These are phyloP conservation scores for Bufotes viridis DNA, from an alignment of 2,797 vertebrate species.

Conservation along the genomic window DNA sequence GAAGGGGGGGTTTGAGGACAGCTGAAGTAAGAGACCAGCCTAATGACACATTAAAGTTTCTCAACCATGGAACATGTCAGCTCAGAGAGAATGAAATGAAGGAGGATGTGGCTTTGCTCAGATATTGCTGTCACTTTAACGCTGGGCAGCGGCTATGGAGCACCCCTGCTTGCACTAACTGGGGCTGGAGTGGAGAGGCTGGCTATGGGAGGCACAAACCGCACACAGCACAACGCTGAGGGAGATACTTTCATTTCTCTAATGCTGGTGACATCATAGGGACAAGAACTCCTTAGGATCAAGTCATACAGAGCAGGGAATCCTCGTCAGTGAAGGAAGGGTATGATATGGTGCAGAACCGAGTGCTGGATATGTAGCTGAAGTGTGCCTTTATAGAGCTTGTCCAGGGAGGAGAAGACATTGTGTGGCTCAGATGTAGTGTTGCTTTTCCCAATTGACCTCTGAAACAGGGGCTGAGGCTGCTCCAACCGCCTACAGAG, in stretches of 20 bases:
- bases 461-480: conserved; percentile 54
- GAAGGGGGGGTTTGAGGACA: too few relatives aligned
- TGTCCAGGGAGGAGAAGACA: not conserved
- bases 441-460: conserved; percentile 41
- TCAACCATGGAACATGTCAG: not conserved
- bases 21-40: too few relatives aligned
- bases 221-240: conserved; percentile 4
- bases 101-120: not conserved
- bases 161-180: not conserved
- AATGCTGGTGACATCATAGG: conserved; percentile 26
- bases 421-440: conserved; percentile 26
- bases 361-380: conserved; percentile 8
- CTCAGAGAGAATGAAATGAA: not conserved
- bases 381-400: not conserved
- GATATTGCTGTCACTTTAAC: not conserved
- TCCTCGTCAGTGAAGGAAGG: conserved; percentile 35
- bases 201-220: not conserved
- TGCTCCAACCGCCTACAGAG: conserved; percentile 39
- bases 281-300: conserved; percentile 33
- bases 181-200: conserved; percentile 17
- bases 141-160: not conserved
- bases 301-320: conserved; percentile 37
- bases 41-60: not conserved
- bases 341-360: not conserved
- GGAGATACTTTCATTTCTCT: conserved; percentile 32